Evolutionary conservation across 23 tunicate genomes (phyloP).

Genomic region (Styela clava): DNA sequence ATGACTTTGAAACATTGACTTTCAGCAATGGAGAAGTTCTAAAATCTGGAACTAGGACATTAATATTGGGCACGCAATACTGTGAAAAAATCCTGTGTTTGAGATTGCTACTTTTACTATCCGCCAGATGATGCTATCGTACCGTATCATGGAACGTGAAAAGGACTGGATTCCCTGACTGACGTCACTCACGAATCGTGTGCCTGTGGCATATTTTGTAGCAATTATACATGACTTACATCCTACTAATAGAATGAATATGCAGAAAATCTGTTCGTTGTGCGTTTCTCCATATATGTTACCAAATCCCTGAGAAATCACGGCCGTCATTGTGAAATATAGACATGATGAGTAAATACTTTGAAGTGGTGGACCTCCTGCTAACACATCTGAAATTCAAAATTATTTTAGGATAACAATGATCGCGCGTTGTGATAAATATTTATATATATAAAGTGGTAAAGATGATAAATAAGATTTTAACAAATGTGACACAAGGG

Average conservation of each 20-base stretch:
- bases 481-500: background rate
- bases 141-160: too few species aligned
- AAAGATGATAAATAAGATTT: background rate
- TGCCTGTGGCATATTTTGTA: background rate
- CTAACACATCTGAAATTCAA: constrained; percentile 18
- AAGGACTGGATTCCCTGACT: too few species aligned
- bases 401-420: background rate
- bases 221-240: constrained; percentile 23
- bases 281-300: constrained; percentile 71
- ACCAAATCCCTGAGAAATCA: constrained; percentile 81
- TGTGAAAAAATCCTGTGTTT: too few species aligned
- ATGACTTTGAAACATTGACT: too few species aligned
- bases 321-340: constrained; percentile 78
- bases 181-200: too few species aligned
- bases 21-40: too few species aligned
- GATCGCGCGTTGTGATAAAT: background rate
- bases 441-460: background rate
- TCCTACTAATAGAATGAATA: constrained; percentile 66
- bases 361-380: constrained; percentile 50
- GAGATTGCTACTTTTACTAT: too few species aligned
- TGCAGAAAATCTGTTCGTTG: constrained; percentile 57
- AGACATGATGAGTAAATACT: constrained; percentile 39
- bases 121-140: too few species aligned
- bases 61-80: too few species aligned
- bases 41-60: too few species aligned